Percentiles rank a stretch among this genome's conserved stretches.
phyloP scores from a whole-genome alignment of 2,797 vertebrate genomes.

The Parauchenoglanis ngamensis region DNA sequence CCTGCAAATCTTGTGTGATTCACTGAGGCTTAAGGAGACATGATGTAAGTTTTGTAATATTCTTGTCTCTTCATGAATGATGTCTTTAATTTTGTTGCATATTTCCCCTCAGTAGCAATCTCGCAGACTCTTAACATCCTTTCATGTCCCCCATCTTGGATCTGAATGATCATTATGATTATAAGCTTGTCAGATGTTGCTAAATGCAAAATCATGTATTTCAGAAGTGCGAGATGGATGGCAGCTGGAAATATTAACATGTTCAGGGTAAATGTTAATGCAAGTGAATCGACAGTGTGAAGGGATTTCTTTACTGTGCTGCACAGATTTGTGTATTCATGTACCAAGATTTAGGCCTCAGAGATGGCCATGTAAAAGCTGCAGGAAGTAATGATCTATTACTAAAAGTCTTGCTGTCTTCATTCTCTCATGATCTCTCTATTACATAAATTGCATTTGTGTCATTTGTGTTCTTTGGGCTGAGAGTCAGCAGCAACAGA shows the following conservation, averaged over 20 bases:
- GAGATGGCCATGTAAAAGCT: background rate
- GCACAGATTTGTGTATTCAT: background rate
- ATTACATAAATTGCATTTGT: background rate
- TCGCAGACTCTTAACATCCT: slow-evolving; percentile 12
- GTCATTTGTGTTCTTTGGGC: background rate
- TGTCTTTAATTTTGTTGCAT: slow-evolving; percentile 48
- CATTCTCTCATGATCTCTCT: too few relatives aligned
- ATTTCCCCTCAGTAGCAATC: slow-evolving; percentile 30
- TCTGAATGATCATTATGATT: slow-evolving; percentile 38
- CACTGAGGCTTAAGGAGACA: slow-evolving; percentile 37
- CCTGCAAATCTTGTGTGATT: slow-evolving; percentile 51
- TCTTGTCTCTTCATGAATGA: slow-evolving; percentile 41
- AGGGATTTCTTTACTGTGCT: background rate
- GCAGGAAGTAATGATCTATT: background rate
- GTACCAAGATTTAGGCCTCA: background rate
- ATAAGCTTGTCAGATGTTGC: slow-evolving; percentile 35
- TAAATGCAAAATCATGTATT: slow-evolving; percentile 41
- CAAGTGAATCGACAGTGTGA: background rate
- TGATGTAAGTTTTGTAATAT: slow-evolving; percentile 45
- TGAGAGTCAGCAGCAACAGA: background rate
- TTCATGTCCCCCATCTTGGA: slow-evolving; percentile 11
- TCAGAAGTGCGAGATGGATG: slow-evolving; percentile 23
- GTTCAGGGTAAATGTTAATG: slow-evolving; percentile 1
- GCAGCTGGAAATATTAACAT: slow-evolving; percentile 7
- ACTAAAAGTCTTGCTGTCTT: background rate